Percentiles rank a stretch among this genome's conserved stretches.
These are phyloP conservation scores for Clistopyga incitator DNA, from an alignment of 2,888 invertebrate species.

Conservation along the genomic window DNA sequence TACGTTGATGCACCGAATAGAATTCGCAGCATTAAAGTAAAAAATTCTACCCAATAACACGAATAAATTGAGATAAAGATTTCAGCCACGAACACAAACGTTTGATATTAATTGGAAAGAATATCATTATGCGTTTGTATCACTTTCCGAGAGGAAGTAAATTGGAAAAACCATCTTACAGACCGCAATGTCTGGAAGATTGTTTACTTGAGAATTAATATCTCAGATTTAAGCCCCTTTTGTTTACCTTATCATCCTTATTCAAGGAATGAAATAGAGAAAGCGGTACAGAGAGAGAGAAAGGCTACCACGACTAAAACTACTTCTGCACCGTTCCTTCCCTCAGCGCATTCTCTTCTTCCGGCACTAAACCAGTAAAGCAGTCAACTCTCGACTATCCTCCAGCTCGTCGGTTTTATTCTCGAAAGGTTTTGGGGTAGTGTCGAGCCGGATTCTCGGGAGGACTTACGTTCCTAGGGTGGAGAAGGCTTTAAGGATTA, in stretches of 20 bases:
- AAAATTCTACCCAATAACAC: not conserved
- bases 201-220: not conserved
- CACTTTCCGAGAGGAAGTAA: not conserved
- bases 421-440: conserved; percentile 49
- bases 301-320: conserved; percentile 35
- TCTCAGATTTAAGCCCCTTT: conserved; percentile 35
- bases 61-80: not conserved
- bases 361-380: conserved; percentile 22
- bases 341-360: conserved; percentile 6
- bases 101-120: not conserved
- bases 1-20: not conserved
- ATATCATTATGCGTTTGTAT: conserved; percentile 11
- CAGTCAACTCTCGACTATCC: conserved; percentile 44
- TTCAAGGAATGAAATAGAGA: conserved; percentile 30
- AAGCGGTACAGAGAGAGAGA: not conserved
- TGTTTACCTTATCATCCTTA: conserved; percentile 50
- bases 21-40: not conserved
- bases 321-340: conserved; percentile 12
- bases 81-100: not conserved
- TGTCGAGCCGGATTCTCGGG: conserved; percentile 52
- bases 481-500: conserved; percentile 63
- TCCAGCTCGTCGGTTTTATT: conserved; percentile 55
- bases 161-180: not conserved
- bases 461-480: conserved; percentile 55
- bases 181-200: not conserved